Evolutionary conservation across 2,113 vertebrate species (phyloP), one percentile per base, ranked within the genome.

Genomic region (Aspidoscelis tigris): DNA sequence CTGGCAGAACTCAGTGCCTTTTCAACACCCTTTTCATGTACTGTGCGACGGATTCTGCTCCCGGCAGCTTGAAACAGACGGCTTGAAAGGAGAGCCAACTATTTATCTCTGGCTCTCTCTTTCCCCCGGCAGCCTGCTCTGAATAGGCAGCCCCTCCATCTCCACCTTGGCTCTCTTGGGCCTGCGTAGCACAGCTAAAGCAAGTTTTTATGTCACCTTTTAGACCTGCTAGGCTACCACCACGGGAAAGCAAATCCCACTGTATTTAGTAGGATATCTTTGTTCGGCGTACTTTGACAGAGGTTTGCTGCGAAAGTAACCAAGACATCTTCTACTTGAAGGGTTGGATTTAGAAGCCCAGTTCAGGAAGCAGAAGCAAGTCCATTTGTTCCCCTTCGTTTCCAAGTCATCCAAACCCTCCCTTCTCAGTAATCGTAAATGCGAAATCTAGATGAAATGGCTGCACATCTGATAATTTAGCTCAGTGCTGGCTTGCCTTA

Each of bases 1-100:
- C 86, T 91, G 91, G 88, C 90, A 88, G 84, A 78, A 69, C 22
- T 41, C 76, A 64, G 80, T 84, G 80, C 44, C 39, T 90, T 80
- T 64, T 84, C 83, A 79, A 4, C 58, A 43, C 20, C 88, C 90
- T 76, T 82, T 84, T 80, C 83, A 84, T 83, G 55, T 14, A 55
- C 16, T 55, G 71, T 88, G 84, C 89, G 83, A 1, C 4, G 47
- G 39, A 68, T 86, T 65, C 90, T 82, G 41, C 55, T 88, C 75
- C 68, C 64, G 84, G 78, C 14, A 44, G 26, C 76, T 75, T 74
- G 44, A 26, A 89, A 88, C 66, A 5, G 4, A 61, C 76, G 53
- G 50, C 84, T 92, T 80, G 20, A 81, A 39, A 68, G 26, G 70
- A 84, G 21, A 55, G 12, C 41, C 43, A 82, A 11, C 73, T 84